These are phyloP conservation scores for Dryas iulia DNA, from an alignment of 1,140 invertebrate genomes.

Conservation along the genomic window DNA sequence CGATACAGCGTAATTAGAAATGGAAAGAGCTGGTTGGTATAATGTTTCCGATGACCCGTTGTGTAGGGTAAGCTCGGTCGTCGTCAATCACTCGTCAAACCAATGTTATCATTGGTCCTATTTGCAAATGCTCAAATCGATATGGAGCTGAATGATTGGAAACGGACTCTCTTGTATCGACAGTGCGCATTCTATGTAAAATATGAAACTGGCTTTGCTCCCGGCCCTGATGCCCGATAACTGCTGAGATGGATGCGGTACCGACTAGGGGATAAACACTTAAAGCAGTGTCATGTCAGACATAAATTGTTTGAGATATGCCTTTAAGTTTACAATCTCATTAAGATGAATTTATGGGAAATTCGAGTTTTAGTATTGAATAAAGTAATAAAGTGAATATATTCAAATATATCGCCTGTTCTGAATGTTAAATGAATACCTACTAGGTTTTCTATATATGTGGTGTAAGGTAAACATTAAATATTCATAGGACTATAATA, in stretches of 20 bases:
- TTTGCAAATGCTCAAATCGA: conserved; percentile 67
- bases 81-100: conserved; percentile 20
- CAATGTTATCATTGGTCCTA: conserved; percentile 37
- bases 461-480: not conserved
- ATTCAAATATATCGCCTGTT: not conserved
- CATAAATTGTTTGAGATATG: conserved; percentile 34
- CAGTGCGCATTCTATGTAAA: conserved; percentile 76
- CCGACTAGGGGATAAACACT: conserved; percentile 33
- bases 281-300: conserved; percentile 31
- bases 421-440: not conserved
- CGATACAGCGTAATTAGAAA: conserved; percentile 4
- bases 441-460: not conserved
- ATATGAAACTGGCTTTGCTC: conserved; percentile 65
- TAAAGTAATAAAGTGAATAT: conserved; percentile 20
- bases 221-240: conserved; percentile 36
- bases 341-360: conserved; percentile 32
- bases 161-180: conserved; percentile 53
- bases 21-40: not conserved
- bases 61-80: not conserved
- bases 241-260: conserved; percentile 49
- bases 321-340: conserved; percentile 34
- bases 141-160: conserved; percentile 66
- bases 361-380: conserved; percentile 18
- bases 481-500: not conserved
- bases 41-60: not conserved